Evolutionary conservation across 1,140 invertebrate species (phyloP).

Genomic region (Bombus confusus): DNA sequence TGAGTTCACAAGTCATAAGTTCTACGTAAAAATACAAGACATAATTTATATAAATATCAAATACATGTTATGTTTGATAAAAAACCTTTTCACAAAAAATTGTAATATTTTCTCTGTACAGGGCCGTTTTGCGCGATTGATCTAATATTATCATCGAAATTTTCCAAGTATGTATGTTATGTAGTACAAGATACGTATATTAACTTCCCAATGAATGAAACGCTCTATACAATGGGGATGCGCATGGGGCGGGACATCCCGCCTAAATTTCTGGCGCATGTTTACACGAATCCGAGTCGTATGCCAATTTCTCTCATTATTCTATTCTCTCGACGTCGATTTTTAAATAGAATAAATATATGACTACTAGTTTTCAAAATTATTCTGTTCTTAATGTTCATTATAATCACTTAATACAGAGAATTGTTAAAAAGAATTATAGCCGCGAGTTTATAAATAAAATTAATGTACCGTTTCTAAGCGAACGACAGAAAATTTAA

Average conservation of each 20-base stretch:
- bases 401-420: background rate
- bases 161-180: background rate
- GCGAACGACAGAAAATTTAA: background rate
- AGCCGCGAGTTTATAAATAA: background rate
- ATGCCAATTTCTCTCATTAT: constrained; percentile 13
- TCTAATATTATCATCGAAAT: background rate
- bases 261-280: constrained; percentile 48
- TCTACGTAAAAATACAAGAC: too few relatives aligned
- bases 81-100: background rate
- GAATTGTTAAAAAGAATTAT: background rate
- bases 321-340: background rate
- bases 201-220: background rate
- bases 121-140: background rate
- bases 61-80: background rate
- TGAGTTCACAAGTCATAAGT: too few relatives aligned
- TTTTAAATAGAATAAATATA: constrained; percentile 17
- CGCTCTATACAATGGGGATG: constrained; percentile 9
- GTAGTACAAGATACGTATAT: background rate
- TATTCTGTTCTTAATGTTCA: background rate
- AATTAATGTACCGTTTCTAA: background rate
- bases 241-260: constrained; percentile 35
- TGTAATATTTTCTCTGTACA: background rate
- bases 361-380: background rate
- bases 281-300: constrained; percentile 8
- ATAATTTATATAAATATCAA: too few relatives aligned